phyloP scores from a whole-genome alignment of 92 coral and sea anemone species.

The Phymanthus crucifer region DNA sequence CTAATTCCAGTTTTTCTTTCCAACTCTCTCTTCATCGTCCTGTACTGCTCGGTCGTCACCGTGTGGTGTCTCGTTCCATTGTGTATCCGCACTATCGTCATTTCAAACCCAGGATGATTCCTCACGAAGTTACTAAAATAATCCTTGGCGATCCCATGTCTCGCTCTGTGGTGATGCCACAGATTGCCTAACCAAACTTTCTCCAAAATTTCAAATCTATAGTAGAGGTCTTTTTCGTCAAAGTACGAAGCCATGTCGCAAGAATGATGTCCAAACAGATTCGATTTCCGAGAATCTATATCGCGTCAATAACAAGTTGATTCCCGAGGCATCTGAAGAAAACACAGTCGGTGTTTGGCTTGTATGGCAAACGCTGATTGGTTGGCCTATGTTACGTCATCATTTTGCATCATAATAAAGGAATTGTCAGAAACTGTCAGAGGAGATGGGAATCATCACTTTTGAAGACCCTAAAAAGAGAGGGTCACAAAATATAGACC shows the following conservation, averaged over 20 bases:
- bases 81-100: slow-evolving; percentile 24
- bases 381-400: too few species aligned
- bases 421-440: too few species aligned
- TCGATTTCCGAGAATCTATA: neutral
- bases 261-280: neutral
- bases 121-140: slow-evolving; percentile 27
- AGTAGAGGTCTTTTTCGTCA: neutral
- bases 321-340: too few species aligned
- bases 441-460: too few species aligned
- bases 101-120: slow-evolving; percentile 14
- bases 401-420: too few species aligned
- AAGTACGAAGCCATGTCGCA: neutral
- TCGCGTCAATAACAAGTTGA: too few species aligned
- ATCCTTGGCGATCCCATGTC: neutral
- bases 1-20: slow-evolving; percentile 11
- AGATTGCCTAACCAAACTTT: neutral
- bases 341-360: too few species aligned
- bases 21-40: slow-evolving; percentile 20
- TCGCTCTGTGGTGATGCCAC: neutral
- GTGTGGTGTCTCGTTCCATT: slow-evolving; percentile 24
- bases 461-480: too few species aligned
- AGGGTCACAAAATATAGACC: too few species aligned
- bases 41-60: slow-evolving; percentile 18
- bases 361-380: too few species aligned
- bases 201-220: neutral